Percentiles rank a stretch among this genome's conserved stretches.
These are phyloP conservation scores for Emydura subglobosa DNA, from an alignment of 2,113 vertebrate genomes.

Conservation along the genomic window DNA sequence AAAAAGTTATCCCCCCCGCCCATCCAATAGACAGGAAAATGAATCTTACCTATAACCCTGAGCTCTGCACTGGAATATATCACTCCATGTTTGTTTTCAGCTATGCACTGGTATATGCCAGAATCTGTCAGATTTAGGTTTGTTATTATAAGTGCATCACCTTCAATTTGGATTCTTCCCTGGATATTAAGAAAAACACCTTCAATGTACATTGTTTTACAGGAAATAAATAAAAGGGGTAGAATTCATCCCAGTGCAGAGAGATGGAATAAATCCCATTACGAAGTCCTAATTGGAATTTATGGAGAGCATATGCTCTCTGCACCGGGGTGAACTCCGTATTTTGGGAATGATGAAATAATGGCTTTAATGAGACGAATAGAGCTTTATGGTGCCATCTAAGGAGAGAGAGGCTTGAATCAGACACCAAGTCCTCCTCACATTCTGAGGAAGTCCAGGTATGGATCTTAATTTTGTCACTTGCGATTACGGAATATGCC, in stretches of 20 bases:
- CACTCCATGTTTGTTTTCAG: conserved; percentile 96
- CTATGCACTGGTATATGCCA: conserved; percentile 96
- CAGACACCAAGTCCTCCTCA: background rate
- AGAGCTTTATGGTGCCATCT: background rate
- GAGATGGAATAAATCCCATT: background rate
- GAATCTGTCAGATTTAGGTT: conserved; percentile 91
- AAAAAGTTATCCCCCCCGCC: background rate
- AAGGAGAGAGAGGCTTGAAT: background rate
- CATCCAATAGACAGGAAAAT: background rate
- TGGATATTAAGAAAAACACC: conserved; percentile 81
- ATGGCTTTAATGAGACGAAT: background rate
- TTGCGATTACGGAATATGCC: background rate
- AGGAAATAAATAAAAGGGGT: background rate
- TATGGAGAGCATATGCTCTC: background rate
- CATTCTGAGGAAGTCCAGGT: background rate
- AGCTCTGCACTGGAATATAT: conserved; percentile 92
- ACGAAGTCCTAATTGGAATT: background rate
- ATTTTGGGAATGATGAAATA: background rate
- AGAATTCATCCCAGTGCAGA: background rate
- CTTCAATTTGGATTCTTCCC: conserved; percentile 93
- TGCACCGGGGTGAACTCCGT: background rate
- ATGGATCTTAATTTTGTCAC: background rate
- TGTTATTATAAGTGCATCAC: conserved; percentile 90
- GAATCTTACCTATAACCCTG: conserved; percentile 91
- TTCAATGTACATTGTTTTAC: conserved; percentile 30